Evolutionary conservation across 2,113 vertebrate genomes (phyloP), one percentile per base, ranked within the genome.

Genomic region (Sebastes schlegelii): DNA sequence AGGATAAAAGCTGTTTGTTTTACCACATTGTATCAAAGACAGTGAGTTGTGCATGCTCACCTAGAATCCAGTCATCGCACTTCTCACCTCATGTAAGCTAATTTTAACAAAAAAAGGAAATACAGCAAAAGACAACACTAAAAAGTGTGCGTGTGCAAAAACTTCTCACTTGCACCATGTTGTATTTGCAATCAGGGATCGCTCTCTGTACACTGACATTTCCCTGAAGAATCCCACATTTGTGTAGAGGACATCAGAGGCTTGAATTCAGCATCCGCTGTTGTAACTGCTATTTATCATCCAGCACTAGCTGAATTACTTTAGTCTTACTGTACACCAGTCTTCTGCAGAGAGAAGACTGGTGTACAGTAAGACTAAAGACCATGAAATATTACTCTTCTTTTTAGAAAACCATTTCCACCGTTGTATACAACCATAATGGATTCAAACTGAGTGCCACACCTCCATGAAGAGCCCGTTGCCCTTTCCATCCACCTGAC

Each of bases 401-500:
- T 16, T 67, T 43, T 62, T 1, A 67, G 7, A 71, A 65, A 77
- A 63, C 13, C 26, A 54, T 12, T 46, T 78, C 10, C 42, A 42
- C 49, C 48, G 43, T 49, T 63, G n/a, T 23, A 17, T 45, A 23
- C 16, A 54, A 19, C n/a, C 16, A n/a, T 10, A 26, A 54, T 63
- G 26, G 57, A 46, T 12, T 54, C 9, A 71, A 74, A 26, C 48
- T 3, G 48, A 61, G 64, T 5, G 45, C 64, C 58, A 67, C 81
- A 66, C 66, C 79, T 76, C 72, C 77, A 23, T 1, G 10, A 72
- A 62, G 79, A 66, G 55, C 74, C 34, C 63, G 55, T 61, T 76
- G 80, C 67, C 80, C 77, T 82, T 89, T 91, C 79, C 74, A 63
- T 72, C 71, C 68, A 84, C 86, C 86, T 83, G 82, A 86, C 60